phyloP scores from a whole-genome alignment of 2,113 vertebrate species.

The Origma solitaria region DNA sequence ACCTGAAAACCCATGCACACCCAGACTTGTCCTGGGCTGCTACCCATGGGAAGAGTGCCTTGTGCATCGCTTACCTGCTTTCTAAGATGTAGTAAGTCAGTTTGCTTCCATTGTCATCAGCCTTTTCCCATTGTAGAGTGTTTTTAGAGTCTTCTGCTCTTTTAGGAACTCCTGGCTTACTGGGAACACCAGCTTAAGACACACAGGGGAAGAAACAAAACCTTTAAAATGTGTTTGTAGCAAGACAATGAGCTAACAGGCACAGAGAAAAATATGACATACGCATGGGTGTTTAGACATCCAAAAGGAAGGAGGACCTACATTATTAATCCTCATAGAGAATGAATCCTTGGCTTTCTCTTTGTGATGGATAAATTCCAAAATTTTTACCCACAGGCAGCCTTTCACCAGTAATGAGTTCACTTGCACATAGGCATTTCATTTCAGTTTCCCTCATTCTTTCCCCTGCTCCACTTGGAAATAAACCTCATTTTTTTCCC shows the following conservation, averaged over 20 bases:
- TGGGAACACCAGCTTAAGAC: slow-evolving; percentile 67
- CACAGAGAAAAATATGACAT: not conserved
- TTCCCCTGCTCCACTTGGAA: not conserved
- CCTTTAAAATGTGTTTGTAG: not conserved
- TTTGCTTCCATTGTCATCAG: slow-evolving; percentile 70
- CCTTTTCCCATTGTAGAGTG: slow-evolving; percentile 68
- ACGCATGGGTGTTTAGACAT: not conserved
- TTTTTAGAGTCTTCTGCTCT: slow-evolving; percentile 53
- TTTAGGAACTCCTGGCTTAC: slow-evolving; percentile 70
- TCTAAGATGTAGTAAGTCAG: slow-evolving; percentile 70
- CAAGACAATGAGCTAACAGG: not conserved
- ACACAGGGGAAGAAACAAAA: not conserved
- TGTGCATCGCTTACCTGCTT: slow-evolving; percentile 50
- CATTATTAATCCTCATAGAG: not conserved
- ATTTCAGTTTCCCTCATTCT: not conserved
- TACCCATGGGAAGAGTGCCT: not conserved
- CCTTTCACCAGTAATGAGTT: not conserved
- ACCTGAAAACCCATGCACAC: not conserved
- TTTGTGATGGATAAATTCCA: not conserved
- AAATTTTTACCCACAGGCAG: not conserved
- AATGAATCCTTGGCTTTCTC: not conserved
- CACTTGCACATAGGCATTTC: not conserved
- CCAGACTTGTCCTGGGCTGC: not conserved
- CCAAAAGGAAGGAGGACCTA: not conserved
- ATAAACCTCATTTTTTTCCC: not conserved